phyloP scores from a whole-genome alignment of 2,113 vertebrate species.

The Pandion haliaetus region DNA sequence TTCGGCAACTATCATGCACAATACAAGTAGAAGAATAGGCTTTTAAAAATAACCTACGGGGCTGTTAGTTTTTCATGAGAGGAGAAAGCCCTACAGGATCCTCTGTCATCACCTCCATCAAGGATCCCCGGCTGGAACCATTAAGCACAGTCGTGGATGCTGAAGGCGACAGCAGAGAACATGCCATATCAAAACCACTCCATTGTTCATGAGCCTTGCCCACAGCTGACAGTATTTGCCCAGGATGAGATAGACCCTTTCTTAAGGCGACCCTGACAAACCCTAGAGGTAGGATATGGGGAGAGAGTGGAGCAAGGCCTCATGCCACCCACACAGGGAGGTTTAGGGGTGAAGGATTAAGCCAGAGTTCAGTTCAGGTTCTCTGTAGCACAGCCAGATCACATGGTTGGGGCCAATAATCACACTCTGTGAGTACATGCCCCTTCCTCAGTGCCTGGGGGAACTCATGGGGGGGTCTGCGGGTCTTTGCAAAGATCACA shows the following conservation, averaged over 20 bases:
- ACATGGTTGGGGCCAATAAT: not conserved
- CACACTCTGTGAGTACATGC: fast-evolving
- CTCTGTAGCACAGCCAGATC: not conserved
- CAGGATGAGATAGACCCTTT: not conserved
- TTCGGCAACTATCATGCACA: not conserved
- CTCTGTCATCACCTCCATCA: not conserved
- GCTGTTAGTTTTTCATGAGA: not conserved
- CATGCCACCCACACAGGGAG: not conserved
- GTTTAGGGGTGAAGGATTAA: not conserved
- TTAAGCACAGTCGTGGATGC: not conserved
- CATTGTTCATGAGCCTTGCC: fast-evolving
- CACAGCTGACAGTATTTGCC: fast-evolving
- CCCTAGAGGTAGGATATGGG: not conserved
- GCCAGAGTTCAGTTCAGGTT: not conserved
- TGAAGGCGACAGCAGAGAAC: not conserved
- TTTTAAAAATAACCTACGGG: not conserved
- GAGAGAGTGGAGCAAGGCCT: not conserved
- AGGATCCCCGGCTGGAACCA: not conserved
- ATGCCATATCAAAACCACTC: not conserved
- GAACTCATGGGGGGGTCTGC: fast-evolving
- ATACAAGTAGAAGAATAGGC: not conserved
- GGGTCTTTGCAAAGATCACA: not conserved
- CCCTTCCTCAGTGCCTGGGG: not conserved
- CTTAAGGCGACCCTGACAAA: not conserved
- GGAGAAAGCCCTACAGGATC: not conserved